phyloP scores from a whole-genome alignment of 2,888 invertebrate genomes.

The Podotricha telesiphe region DNA sequence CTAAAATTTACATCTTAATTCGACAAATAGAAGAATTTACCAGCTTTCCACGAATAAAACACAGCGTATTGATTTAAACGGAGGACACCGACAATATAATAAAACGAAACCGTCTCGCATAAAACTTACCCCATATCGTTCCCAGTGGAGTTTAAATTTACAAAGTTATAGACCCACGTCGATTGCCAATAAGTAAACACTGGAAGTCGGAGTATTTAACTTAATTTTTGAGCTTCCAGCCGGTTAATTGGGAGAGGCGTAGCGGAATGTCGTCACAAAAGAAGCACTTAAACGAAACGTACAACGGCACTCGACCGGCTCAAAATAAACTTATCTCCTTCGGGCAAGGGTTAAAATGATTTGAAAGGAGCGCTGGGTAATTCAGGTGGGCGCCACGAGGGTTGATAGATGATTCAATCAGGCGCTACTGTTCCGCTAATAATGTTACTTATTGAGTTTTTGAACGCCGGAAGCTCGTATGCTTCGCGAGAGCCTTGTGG shows the following conservation, averaged over 20 bases:
- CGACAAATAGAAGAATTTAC: slow-evolving; percentile 4
- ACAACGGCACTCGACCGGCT: slow-evolving; percentile 74
- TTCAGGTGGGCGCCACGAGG: slow-evolving; percentile 70
- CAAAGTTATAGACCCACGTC: slow-evolving; percentile 69
- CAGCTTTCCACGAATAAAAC: slow-evolving; percentile 5
- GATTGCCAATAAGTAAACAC: slow-evolving; percentile 79
- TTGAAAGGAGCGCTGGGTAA: slow-evolving; percentile 70
- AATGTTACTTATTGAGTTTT: slow-evolving; percentile 76
- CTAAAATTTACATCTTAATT: neutral
- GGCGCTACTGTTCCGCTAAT: slow-evolving; percentile 69
- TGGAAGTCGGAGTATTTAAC: slow-evolving; percentile 79
- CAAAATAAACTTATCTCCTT: slow-evolving; percentile 82
- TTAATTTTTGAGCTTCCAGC: slow-evolving; percentile 82
- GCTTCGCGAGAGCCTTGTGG: slow-evolving; percentile 17
- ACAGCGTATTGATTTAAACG: slow-evolving; percentile 45
- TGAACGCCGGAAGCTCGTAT: slow-evolving; percentile 52
- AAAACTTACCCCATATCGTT: slow-evolving; percentile 56
- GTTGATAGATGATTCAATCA: slow-evolving; percentile 77
- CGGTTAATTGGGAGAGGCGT: slow-evolving; percentile 77
- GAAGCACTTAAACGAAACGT: slow-evolving; percentile 80
- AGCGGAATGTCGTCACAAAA: slow-evolving; percentile 80
- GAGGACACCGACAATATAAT: slow-evolving; percentile 43
- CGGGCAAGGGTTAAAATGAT: slow-evolving; percentile 82
- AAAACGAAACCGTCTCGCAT: slow-evolving; percentile 46
- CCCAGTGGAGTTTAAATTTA: slow-evolving; percentile 66